Conservation (phyloP, 2,797 vertebrate genomes). For the Echiichthys vipera region DNA sequence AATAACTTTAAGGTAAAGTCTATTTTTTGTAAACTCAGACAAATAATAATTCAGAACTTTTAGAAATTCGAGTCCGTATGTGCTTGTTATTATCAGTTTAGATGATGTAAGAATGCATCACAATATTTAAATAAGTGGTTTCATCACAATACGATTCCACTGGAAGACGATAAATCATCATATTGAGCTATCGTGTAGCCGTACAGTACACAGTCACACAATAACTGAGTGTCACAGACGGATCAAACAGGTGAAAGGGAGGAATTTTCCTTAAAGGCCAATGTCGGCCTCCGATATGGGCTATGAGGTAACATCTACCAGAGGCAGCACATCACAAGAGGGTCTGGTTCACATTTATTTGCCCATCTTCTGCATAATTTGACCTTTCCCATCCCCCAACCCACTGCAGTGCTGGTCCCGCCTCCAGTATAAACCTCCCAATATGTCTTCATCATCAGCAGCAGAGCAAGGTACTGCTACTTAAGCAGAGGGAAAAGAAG, state of each 20-base stretch:
- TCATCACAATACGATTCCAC: too few species aligned
- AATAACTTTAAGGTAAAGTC: too few species aligned
- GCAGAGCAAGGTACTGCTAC: conserved; percentile 54
- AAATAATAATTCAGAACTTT: too few species aligned
- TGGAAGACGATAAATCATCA: too few species aligned
- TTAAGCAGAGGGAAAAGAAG: conserved; percentile 46
- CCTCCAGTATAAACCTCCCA: conserved; percentile 54
- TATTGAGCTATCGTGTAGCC: too few species aligned
- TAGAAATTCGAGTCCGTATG: too few species aligned
- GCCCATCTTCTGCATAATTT: conserved; percentile 49
- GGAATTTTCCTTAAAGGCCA: neutral
- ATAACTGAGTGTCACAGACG: neutral
- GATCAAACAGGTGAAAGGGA: neutral
- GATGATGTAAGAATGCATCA: too few species aligned
- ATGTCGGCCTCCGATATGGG: neutral
- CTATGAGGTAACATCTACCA: neutral
- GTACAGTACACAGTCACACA: neutral
- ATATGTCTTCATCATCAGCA: conserved; percentile 65
- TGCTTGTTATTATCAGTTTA: too few species aligned
- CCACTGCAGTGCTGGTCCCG: conserved; percentile 47
- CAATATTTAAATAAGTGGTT: too few species aligned
- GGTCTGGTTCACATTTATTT: conserved; percentile 60
- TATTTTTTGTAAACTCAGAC: too few species aligned
- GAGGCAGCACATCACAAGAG: conserved; percentile 1
- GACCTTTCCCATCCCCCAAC: conserved; percentile 56